A percentile compares a stretch with the other conserved stretches of the same genome.
Evolutionary conservation across 2,888 invertebrate species (phyloP).

Genomic region (Nebria salina): DNA sequence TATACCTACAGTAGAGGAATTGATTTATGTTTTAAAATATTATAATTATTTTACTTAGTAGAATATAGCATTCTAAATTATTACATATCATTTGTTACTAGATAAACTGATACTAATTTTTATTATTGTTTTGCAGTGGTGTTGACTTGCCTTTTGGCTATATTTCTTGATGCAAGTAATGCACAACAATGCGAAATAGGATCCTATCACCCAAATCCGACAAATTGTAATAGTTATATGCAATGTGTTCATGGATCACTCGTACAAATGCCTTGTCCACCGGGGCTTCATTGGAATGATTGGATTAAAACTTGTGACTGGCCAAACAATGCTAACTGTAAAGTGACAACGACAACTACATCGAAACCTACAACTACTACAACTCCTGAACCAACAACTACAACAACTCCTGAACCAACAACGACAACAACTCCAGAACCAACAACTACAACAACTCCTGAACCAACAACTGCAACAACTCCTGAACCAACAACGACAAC

Average conservation of each 20-base stretch:
- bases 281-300: constrained; percentile 32
- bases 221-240: constrained; percentile 31
- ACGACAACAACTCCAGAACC: constrained; percentile 13
- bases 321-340: constrained; percentile 33
- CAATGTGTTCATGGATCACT: constrained; percentile 34
- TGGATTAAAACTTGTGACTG: constrained; percentile 20
- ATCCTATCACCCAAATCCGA: constrained; percentile 23
- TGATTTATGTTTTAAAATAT: too few relatives aligned
- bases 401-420: neutral
- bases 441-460: neutral
- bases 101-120: neutral
- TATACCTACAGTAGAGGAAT: too few relatives aligned
- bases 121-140: neutral
- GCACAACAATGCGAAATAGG: constrained; percentile 26
- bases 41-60: too few relatives aligned
- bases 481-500: constrained; percentile 2
- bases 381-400: neutral
- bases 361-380: neutral
- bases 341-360: constrained; percentile 11
- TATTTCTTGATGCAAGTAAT: constrained; percentile 1
- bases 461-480: neutral
- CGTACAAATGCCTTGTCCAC: constrained; percentile 33
- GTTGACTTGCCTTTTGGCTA: constrained; percentile 7
- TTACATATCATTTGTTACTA: too few relatives aligned
- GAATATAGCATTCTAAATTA: too few relatives aligned